phyloP scores from a whole-genome alignment of 2,113 vertebrate species.

The Callorhinus ursinus region DNA sequence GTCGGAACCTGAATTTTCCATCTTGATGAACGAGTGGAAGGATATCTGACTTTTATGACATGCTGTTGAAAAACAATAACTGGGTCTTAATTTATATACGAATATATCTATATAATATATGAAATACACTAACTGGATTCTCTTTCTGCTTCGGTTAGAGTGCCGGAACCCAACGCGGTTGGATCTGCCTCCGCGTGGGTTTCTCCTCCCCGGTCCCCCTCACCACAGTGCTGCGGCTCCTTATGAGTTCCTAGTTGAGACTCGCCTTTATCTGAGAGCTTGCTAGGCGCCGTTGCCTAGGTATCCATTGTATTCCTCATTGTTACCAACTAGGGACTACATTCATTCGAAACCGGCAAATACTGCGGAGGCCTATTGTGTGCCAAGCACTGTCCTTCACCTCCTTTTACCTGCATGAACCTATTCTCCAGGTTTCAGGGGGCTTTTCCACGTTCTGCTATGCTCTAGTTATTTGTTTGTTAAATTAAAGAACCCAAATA shows the following conservation, averaged over 20 bases:
- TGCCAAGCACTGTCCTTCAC: neutral
- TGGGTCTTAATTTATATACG: neutral
- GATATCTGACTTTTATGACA: slow-evolving; percentile 55
- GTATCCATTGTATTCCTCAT: neutral
- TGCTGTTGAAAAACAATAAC: neutral
- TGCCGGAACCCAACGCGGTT: fast-evolving
- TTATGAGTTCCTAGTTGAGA: neutral
- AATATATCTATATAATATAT: neutral
- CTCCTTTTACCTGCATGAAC: neutral
- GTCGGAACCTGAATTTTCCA: slow-evolving; percentile 92
- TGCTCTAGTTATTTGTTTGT: neutral
- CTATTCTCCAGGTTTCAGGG: neutral
- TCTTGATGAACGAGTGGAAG: slow-evolving; percentile 68
- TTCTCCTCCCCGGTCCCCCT: fast-evolving
- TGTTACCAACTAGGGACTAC: too few relatives aligned
- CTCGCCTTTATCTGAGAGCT: fast-evolving
- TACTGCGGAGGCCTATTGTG: neutral
- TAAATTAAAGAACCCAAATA: neutral
- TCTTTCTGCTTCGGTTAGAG: neutral
- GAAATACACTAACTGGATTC: neutral
- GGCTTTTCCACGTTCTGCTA: neutral
- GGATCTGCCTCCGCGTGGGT: fast-evolving
- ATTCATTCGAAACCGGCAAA: neutral
- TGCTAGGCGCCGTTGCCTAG: neutral
- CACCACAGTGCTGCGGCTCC: fast-evolving